Base-by-base conservation (phyloP, 92 coral and sea anemone species). In the Blastomussa wellsi region DNA sequence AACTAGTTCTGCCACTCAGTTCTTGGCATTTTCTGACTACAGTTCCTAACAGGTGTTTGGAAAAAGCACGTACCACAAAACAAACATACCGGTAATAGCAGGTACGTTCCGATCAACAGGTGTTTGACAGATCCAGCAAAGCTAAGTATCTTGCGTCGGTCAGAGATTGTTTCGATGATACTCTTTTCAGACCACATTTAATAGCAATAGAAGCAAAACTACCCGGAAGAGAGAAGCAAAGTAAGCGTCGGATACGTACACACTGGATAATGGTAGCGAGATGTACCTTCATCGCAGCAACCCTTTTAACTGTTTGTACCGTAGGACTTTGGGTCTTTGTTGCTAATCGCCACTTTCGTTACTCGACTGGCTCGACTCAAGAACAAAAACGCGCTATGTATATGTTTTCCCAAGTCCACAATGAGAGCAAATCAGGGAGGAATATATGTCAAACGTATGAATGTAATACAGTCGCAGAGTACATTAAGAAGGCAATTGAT, bases 401-500 rank as follows among this genome's bases (percentile, higher is more conserved):
- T 37, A 65, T 85, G 76, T 85, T 85, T 67, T 72, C 88, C 52
- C 37, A 82, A 62, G 85, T 36, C 12, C 72, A 72, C 83, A 86
- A 24, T 68, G 83, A 60, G 39, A 69, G 15, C 44, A 78, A 67
- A 5, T 72, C 79, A 19, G 59, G 41, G 24, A n/a, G 26, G 24
- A 48, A 47, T 22, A 86, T 86, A 22, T 96, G 99, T 77, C 78
- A 77, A 31, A 81, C 96, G 31, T 77, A 82, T 11, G 97, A 94
- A 85, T 96, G 99, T 64, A n/a, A 67, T 64, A 66, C 83, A 62
- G 98, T 96, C 24, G 97, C 99, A 37, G 70, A 74, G 22, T 76
- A 88, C 36, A 92, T 96, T 48, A 87, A 84, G 55, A 81, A 68
- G 28, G 82, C 98, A 10, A 89, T 96, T 33, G 93, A 96, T 77